These are phyloP conservation scores for Oncorhynchus clarkii DNA, from an alignment of 2,113 vertebrate genomes.

Conservation along the genomic window DNA sequence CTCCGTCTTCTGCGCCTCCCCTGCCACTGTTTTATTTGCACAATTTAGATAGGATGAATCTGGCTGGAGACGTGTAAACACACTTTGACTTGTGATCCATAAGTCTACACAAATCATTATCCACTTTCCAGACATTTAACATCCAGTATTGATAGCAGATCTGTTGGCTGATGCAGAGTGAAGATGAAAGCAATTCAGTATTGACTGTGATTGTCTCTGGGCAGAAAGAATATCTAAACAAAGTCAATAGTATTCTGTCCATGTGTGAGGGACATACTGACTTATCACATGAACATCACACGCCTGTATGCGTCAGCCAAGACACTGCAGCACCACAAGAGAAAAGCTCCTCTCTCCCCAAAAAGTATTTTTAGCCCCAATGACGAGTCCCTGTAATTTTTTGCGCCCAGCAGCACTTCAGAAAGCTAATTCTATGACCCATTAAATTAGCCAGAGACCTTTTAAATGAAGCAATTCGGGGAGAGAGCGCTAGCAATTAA, in stretches of 20 bases:
- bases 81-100: not conserved
- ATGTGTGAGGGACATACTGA: not conserved
- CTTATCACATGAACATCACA: not conserved
- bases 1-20: not conserved
- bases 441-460: slow-evolving; percentile 71
- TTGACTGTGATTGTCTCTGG: not conserved
- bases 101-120: not conserved
- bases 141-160: not conserved
- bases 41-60: slow-evolving; percentile 17
- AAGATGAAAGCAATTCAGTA: not conserved
- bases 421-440: slow-evolving; percentile 65
- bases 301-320: not conserved
- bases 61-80: not conserved
- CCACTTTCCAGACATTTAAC: not conserved
- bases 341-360: not conserved
- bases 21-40: slow-evolving; percentile 16
- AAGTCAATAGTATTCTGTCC: not conserved
- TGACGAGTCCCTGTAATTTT: slow-evolving; percentile 47
- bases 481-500: slow-evolving; percentile 67
- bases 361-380: slow-evolving; percentile 51
- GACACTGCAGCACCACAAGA: not conserved
- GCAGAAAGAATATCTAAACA: not conserved
- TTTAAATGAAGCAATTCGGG: slow-evolving; percentile 68
- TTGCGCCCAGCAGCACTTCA: slow-evolving; percentile 53
- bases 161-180: not conserved